Evolutionary conservation across 1,140 invertebrate genomes (phyloP).

Genomic region (Melipona quadrifasciata): DNA sequence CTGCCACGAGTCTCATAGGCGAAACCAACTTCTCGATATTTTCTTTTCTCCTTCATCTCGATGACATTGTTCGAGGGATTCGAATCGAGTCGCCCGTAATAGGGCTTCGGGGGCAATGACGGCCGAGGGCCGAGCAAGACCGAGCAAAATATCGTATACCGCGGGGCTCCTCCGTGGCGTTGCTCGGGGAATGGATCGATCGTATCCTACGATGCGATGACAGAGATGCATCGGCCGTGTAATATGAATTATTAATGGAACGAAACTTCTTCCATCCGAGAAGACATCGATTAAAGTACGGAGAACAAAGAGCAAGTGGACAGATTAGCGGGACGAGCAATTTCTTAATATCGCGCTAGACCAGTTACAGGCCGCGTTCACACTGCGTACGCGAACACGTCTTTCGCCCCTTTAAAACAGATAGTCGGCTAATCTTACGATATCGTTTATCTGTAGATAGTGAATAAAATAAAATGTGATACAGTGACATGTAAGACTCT

Average conservation of each 20-base stretch:
- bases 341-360: background rate
- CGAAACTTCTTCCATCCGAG: background rate
- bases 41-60: constrained; percentile 50
- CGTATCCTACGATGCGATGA: no score
- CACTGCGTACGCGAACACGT: no score
- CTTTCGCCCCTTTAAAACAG: no score
- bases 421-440: no score
- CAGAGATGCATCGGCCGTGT: background rate
- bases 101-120: constrained; percentile 43
- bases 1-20: background rate
- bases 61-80: constrained; percentile 46
- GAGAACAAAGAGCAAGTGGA: background rate
- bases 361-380: no score
- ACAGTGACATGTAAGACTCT: no score
- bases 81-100: constrained; percentile 46
- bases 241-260: constrained; percentile 42
- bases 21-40: background rate
- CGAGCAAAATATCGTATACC: constrained; percentile 43
- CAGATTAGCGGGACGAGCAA: background rate
- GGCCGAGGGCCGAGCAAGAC: constrained; percentile 12
- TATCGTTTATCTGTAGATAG: no score
- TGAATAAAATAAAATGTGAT: no score
- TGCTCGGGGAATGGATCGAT: constrained; percentile 42
- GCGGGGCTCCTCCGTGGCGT: constrained; percentile 7
- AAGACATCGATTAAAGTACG: constrained; percentile 4